Base-by-base conservation (phyloP, 2,113 vertebrate genomes). In the Arothron firmamentum region DNA sequence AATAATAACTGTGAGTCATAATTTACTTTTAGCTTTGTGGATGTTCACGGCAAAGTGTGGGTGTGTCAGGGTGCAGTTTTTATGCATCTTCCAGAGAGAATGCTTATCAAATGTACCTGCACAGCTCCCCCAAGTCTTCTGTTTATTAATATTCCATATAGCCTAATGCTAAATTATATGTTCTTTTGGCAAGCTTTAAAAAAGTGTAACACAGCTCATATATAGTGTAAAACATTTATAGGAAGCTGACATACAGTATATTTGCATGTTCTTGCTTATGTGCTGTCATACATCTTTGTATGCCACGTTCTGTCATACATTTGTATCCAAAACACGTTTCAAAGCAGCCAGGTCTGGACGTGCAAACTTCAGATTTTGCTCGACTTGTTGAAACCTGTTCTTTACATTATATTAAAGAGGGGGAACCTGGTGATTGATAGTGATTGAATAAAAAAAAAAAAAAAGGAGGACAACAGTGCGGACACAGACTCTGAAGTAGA, bases 101-200 rank as follows among this genome's bases (percentile, higher is more conserved):
- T 62, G 53, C 57, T 65, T 67, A 52, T 77, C 64, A 79, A 56
- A 72, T 69, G 62, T 25, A 12, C 47, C 55, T 45, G 13, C 57
- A 55, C 45, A 43, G 10, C 52, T 55, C 46, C 67, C 59, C 53
- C 62, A 31, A 70, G 47, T 70, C 42, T 18, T 62, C 52, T 61
- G 23, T 61, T 64, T 46, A 57, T 70, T 43, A 75, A 73, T 79
- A 75, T 81, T 67, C 75, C 38, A 52, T 49, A 59, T 21, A 59
- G 11, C 21, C 34, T 13, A n/a, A 43, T 63, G 19, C 28, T 19
- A 17, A n/a, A 25, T 17, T 59, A 67, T 49, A 59, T 31, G 46
- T 28, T 23, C 21, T 23, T 23, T 23, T 23, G 21, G 21, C 21
- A 23, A 23, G 21, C 3, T 23, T 23, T 23, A 2, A 3, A 23